Base-by-base conservation (phyloP, 1,140 invertebrate genomes). In the Trissolcus basalis region DNA sequence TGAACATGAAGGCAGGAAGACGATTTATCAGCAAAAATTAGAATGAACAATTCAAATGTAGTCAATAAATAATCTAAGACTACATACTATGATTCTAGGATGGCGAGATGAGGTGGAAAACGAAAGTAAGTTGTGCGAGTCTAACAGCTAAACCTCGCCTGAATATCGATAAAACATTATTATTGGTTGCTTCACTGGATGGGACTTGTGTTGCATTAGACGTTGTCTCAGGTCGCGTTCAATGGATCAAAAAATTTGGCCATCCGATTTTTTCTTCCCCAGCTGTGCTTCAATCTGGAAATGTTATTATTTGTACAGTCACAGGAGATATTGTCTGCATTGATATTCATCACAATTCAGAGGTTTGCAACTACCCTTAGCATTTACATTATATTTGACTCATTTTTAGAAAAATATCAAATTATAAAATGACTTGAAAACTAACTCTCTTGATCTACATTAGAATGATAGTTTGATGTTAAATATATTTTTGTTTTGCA, bases 211-310 rank as follows among this genome's bases (percentile, higher is more conserved):
- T 90, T 13, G 88, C 90, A 16, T 72, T 91, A 3, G 75, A 85
- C 16, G 83, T 88, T 49, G 83, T 82, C 27, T 79, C 80, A 11
- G 89, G 92, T 1, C 68, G 78, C 48, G 55, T 89, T 16, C 33
- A 79, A 44, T 93, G 92, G 92, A 88, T 84, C 27, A 81, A 82
- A 39, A 83, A 88, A 59, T 75, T 91, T 1, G 61, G 77, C 32
- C 90, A 91, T 77, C 92, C 93, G 4, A 84, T 94, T 56, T 94
- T 94, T 83, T 90, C 91, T 3, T 90, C 90, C 16, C 92, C 93
- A 0, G 81, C 81, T 19, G 81, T 88, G n/a, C 87, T 89, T 16
- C 80, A 89, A 14, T 82, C 80, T 14, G 88, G 86, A 36, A 80
- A 88, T 49, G 87, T 87, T 36, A 84, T 92, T 47, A 86, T 91